These are phyloP conservation scores for Erebia ligea DNA, from an alignment of 2,888 invertebrate genomes.

Conservation along the genomic window DNA sequence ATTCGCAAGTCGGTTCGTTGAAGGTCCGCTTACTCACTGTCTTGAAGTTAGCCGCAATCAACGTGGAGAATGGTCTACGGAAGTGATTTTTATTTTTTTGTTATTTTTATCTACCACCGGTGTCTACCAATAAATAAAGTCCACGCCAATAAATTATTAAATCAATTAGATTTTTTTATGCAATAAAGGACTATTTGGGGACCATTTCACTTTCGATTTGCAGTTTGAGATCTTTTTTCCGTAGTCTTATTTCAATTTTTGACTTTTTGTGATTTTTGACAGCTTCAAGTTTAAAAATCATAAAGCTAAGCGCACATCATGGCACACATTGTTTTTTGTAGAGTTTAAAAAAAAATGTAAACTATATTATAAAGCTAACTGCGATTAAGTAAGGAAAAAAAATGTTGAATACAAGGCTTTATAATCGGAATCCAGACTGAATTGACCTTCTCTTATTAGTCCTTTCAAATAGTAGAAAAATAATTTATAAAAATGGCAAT, in stretches of 20 bases:
- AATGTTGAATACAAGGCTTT: too few relatives aligned
- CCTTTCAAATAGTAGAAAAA: not conserved
- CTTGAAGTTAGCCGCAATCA: conserved; percentile 74
- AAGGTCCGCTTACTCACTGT: conserved; percentile 81
- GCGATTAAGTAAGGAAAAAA: too few relatives aligned
- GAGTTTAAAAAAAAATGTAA: not conserved
- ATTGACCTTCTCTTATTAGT: not conserved
- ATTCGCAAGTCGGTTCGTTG: conserved; percentile 66
- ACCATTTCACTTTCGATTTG: not conserved
- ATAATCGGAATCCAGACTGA: too few relatives aligned
- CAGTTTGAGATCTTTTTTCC: not conserved
- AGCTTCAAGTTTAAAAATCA: not conserved
- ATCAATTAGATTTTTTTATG: too few relatives aligned
- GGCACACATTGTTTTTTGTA: not conserved
- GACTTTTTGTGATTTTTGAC: not conserved
- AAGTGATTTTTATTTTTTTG: conserved; percentile 48
- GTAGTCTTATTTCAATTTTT: not conserved
- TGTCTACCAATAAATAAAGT: not conserved
- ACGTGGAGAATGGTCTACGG: conserved; percentile 63
- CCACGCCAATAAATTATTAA: too few relatives aligned
- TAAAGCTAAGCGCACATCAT: not conserved
- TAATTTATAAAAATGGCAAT: not conserved
- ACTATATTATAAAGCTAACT: too few relatives aligned
- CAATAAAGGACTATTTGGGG: too few relatives aligned
- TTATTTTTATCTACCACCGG: conserved; percentile 16